A percentile compares a stretch with the other conserved stretches of the same genome.
Evolutionary conservation across 2,888 invertebrate species (phyloP).

Genomic region (Teinopalpus imperialis): DNA sequence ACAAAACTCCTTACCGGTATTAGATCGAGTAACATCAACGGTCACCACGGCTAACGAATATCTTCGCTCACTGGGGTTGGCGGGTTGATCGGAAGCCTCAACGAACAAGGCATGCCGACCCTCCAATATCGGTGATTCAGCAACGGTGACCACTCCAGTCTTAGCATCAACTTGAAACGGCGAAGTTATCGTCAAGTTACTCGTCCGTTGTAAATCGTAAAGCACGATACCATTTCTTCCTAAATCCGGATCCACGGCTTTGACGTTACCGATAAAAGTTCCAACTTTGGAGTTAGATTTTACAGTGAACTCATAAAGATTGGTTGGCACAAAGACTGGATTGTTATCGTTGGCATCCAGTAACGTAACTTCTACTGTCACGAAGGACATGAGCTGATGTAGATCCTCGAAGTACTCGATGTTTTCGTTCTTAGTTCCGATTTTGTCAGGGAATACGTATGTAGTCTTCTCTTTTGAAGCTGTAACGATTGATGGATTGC

Average conservation of each 20-base stretch:
- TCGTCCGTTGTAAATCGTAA: constrained; percentile 87
- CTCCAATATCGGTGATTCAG: constrained; percentile 84
- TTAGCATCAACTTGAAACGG: constrained; percentile 88
- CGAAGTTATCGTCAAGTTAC: constrained; percentile 83
- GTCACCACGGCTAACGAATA: constrained; percentile 93
- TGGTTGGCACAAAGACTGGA: constrained; percentile 91
- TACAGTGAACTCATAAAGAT: constrained; percentile 90
- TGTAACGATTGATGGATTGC: constrained; percentile 49
- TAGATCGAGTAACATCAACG: constrained; percentile 85
- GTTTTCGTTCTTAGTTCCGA: constrained; percentile 63
- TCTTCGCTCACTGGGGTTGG: constrained; percentile 91
- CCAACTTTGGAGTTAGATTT: constrained; percentile 86
- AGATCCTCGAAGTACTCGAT: constrained; percentile 66
- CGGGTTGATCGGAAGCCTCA: constrained; percentile 91
- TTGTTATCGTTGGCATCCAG: constrained; percentile 96
- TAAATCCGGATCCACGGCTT: constrained; percentile 91
- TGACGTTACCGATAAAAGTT: constrained; percentile 89
- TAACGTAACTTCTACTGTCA: constrained; percentile 90
- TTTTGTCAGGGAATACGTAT: constrained; percentile 72
- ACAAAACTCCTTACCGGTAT: constrained; percentile 57
- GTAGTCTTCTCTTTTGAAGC: constrained; percentile 64
- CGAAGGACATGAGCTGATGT: constrained; percentile 76
- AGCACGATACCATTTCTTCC: constrained; percentile 87
- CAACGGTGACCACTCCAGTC: constrained; percentile 86
- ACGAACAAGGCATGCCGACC: constrained; percentile 91